phyloP scores from a whole-genome alignment of 1,140 invertebrate species.

The Drosophila lacertosa region DNA sequence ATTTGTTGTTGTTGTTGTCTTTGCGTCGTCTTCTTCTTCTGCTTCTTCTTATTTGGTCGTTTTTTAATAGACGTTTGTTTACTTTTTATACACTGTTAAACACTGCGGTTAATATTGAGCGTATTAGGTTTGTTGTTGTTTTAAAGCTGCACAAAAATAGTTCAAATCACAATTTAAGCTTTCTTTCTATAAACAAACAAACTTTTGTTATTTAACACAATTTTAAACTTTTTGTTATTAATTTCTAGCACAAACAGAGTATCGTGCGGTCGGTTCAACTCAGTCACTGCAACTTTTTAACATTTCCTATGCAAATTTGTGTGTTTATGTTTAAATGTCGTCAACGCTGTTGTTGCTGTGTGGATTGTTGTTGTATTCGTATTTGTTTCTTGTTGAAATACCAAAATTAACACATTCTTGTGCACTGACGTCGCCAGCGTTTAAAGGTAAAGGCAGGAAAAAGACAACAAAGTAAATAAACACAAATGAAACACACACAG shows the following conservation, averaged over 20 bases:
- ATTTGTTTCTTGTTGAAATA: constrained; percentile 51
- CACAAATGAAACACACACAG: not conserved
- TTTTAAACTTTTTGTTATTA: too few relatives aligned
- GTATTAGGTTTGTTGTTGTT: not conserved
- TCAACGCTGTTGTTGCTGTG: constrained; percentile 23
- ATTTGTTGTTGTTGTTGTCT: not conserved
- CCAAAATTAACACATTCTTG: constrained; percentile 76
- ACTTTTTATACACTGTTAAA: constrained; percentile 38
- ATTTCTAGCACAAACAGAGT: constrained; percentile 8
- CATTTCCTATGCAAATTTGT: constrained; percentile 62
- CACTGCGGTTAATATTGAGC: too few relatives aligned
- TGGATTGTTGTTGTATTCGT: constrained; percentile 7
- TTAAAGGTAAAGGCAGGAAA: constrained; percentile 7
- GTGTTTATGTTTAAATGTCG: constrained; percentile 31
- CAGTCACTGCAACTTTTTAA: constrained; percentile 25
- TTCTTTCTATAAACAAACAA: too few relatives aligned
- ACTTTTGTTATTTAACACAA: too few relatives aligned
- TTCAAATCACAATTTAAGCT: too few relatives aligned
- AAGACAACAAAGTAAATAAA: not conserved
- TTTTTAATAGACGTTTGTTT: constrained; percentile 49
- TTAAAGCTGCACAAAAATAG: too few relatives aligned
- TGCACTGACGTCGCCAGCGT: constrained; percentile 51
- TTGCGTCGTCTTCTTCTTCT: constrained; percentile 11
- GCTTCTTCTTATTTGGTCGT: too few relatives aligned
- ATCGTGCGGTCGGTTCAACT: not conserved